Evolutionary conservation across 2,888 invertebrate species (phyloP).

Genomic region (Leptopilina myrica): DNA sequence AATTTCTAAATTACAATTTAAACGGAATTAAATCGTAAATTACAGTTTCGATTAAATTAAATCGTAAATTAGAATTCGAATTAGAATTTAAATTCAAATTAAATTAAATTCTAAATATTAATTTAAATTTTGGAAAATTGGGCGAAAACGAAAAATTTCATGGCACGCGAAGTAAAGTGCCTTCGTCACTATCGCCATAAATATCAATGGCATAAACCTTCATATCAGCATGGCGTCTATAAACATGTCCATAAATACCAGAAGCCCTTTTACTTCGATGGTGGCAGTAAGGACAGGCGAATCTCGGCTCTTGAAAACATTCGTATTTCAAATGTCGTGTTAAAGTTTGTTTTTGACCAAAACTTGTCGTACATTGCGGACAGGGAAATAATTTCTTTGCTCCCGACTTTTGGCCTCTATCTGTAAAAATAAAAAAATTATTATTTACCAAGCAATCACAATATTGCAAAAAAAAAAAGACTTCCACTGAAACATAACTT

Average conservation of each 20-base stretch:
- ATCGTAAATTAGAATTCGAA: too few species aligned
- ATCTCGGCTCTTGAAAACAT: constrained; percentile 56
- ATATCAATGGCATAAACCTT: constrained; percentile 38
- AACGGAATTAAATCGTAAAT: too few species aligned
- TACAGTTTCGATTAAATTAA: too few species aligned
- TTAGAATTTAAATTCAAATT: too few species aligned
- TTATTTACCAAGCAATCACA: background rate
- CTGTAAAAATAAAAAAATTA: constrained; percentile 1
- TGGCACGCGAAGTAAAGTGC: constrained; percentile 8
- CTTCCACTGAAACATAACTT: too few species aligned
- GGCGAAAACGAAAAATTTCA: background rate
- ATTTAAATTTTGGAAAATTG: background rate
- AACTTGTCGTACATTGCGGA: constrained; percentile 64
- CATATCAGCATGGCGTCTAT: background rate
- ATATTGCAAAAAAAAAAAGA: too few species aligned
- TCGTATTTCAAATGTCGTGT: constrained; percentile 56
- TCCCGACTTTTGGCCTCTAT: background rate
- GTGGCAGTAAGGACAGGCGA: constrained; percentile 45
- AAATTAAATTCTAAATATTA: too few species aligned
- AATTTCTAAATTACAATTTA: too few species aligned
- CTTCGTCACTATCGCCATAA: background rate
- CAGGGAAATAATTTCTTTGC: constrained; percentile 54
- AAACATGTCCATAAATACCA: constrained; percentile 22
- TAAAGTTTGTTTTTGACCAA: constrained; percentile 61
- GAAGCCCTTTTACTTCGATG: constrained; percentile 22